phyloP scores from a whole-genome alignment of 1,140 invertebrate species.

The Drosophila pachea region DNA sequence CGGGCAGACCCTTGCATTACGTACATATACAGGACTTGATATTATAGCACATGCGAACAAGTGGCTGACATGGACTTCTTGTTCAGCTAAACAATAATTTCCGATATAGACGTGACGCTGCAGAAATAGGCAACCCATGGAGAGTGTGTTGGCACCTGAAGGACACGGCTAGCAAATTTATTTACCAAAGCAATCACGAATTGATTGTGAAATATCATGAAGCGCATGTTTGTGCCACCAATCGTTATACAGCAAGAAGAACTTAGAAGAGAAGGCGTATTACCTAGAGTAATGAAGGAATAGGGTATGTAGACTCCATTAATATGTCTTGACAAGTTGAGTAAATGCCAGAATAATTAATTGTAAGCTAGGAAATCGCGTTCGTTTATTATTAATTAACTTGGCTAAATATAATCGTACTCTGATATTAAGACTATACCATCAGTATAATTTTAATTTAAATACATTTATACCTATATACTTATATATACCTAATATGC shows the following conservation, averaged over 20 bases:
- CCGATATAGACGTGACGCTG: slow-evolving; percentile 52
- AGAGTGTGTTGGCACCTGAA: slow-evolving; percentile 7
- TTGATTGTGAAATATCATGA: no score
- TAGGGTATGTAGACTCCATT: no score
- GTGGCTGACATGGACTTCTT: slow-evolving; percentile 9
- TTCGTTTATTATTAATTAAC: background rate
- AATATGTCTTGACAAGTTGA: no score
- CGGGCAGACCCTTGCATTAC: background rate
- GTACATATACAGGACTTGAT: background rate
- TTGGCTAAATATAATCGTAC: no score
- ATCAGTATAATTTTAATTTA: background rate
- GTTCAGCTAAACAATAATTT: slow-evolving; percentile 56
- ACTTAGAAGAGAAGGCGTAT: no score
- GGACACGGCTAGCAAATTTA: background rate
- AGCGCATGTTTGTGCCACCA: no score
- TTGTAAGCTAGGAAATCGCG: background rate
- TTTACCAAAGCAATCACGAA: background rate
- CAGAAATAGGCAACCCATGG: slow-evolving; percentile 29
- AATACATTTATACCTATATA: background rate
- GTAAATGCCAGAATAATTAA: no score
- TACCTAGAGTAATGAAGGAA: no score
- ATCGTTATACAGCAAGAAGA: no score
- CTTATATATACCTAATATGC: background rate
- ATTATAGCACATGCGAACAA: slow-evolving; percentile 30
- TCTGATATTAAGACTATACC: background rate